Conservation (phyloP, 2,888 invertebrate genomes). For the Nomada lathburiana region DNA sequence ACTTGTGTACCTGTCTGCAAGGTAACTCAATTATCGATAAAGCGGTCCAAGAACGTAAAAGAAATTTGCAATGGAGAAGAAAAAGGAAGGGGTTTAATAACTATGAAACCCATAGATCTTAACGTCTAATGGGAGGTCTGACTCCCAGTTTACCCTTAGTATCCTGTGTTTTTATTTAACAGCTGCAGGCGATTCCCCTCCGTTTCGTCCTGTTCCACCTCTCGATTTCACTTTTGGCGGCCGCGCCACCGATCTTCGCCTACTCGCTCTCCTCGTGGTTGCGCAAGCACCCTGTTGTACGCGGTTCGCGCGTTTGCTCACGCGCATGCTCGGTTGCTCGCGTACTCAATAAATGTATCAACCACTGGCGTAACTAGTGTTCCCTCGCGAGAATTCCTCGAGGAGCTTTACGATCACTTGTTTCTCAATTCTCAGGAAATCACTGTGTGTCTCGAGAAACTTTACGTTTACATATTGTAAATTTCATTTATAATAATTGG, state of each 20-base stretch:
- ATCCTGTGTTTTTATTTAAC: conserved; percentile 63
- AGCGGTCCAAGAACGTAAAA: too few species aligned
- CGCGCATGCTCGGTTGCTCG: conserved; percentile 35
- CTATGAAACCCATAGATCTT: neutral
- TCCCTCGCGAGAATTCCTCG: too few species aligned
- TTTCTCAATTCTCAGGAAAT: too few species aligned
- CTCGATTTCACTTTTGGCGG: conserved; percentile 80
- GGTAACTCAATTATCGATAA: too few species aligned
- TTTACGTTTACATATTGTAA: too few species aligned
- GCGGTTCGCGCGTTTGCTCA: conserved; percentile 42
- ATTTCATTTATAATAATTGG: too few species aligned
- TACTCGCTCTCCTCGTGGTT: conserved; percentile 52
- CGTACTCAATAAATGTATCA: conserved; percentile 57
- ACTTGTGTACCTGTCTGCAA: too few species aligned
- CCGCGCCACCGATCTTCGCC: conserved; percentile 60
- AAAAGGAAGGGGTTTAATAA: neutral
- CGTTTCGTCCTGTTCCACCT: conserved; percentile 69
- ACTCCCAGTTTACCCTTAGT: conserved; percentile 40
- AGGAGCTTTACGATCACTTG: too few species aligned
- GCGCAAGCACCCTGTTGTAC: conserved; percentile 59
- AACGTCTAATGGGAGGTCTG: neutral
- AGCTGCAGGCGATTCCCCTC: conserved; percentile 53
- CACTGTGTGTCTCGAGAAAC: too few species aligned
- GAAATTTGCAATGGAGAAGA: neutral
- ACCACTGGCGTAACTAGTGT: conserved; percentile 41